Conservation (phyloP, 2,888 invertebrate genomes). For the Cephus spinipes region DNA sequence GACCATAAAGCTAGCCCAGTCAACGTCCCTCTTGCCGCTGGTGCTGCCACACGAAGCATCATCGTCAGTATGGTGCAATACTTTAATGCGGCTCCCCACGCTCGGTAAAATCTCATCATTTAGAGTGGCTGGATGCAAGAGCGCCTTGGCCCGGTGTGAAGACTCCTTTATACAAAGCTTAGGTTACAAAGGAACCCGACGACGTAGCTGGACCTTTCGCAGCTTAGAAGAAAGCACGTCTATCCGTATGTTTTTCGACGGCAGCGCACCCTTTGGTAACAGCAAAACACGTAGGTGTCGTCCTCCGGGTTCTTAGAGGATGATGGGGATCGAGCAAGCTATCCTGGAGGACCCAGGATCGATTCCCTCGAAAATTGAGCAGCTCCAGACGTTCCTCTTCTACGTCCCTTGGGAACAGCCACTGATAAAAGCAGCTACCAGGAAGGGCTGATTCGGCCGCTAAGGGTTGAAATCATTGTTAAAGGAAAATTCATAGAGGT, state of each 20-base stretch:
- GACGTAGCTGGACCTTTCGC: slow-evolving; percentile 10
- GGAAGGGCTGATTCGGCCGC: not conserved
- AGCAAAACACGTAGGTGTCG: slow-evolving; percentile 11
- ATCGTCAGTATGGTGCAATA: slow-evolving; percentile 40
- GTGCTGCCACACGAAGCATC: slow-evolving; percentile 1
- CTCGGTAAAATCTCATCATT: slow-evolving; percentile 59
- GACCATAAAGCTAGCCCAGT: slow-evolving; percentile 38
- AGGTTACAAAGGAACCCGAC: slow-evolving; percentile 9
- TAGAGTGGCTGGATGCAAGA: slow-evolving; percentile 53
- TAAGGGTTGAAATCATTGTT: not conserved
- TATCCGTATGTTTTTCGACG: slow-evolving; percentile 4
- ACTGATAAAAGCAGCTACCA: not conserved
- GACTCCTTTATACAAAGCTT: slow-evolving; percentile 7
- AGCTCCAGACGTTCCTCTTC: not conserved
- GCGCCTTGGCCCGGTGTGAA: slow-evolving; percentile 1
- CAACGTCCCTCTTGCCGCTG: slow-evolving; percentile 8
- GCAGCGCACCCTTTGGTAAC: slow-evolving; percentile 1
- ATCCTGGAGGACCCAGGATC: too few relatives aligned
- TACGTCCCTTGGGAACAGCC: not conserved
- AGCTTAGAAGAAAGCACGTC: not conserved
- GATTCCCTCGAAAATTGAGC: too few relatives aligned
- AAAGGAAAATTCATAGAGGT: not conserved
- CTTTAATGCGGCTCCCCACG: slow-evolving; percentile 53
- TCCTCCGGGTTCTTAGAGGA: not conserved
- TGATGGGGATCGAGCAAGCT: not conserved